A percentile compares a stretch with the other conserved stretches of the same genome.
phyloP scores from a whole-genome alignment of 2,888 invertebrate species.

The Cactoblastis cactorum region DNA sequence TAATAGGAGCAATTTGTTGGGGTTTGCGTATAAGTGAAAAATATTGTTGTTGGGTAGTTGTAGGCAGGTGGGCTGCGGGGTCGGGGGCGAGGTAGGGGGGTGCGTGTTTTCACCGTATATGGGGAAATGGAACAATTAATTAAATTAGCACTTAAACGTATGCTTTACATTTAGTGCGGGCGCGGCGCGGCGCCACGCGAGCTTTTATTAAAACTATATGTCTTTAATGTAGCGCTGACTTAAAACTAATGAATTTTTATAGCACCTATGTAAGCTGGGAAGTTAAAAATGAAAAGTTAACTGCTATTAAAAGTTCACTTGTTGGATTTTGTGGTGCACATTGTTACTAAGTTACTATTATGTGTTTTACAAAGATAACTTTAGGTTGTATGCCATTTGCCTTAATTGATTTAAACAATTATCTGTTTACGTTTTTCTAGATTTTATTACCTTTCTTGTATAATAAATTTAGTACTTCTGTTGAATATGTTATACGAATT shows the following conservation, averaged over 20 bases:
- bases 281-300: not conserved
- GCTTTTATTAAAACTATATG: conserved; percentile 67
- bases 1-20: conserved; percentile 53
- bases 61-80: conserved; percentile 19
- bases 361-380: too few relatives aligned
- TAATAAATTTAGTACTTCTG: too few relatives aligned
- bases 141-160: conserved; percentile 69
- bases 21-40: conserved; percentile 57
- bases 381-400: too few relatives aligned
- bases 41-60: conserved; percentile 52
- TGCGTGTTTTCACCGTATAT: conserved; percentile 45
- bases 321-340: not conserved
- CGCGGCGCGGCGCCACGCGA: conserved; percentile 26
- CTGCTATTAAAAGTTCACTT: not conserved
- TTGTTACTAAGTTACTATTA: not conserved
- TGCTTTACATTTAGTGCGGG: conserved; percentile 40
- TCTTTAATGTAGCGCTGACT: conserved; percentile 42
- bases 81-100: conserved; percentile 19
- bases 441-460: too few relatives aligned
- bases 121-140: conserved; percentile 72
- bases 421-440: too few relatives aligned
- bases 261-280: conserved; percentile 1
- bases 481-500: too few relatives aligned
- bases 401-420: too few relatives aligned
- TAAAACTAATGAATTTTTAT: conserved; percentile 22